Percentiles rank a stretch among this genome's conserved stretches.
Evolutionary conservation across 2,888 invertebrate genomes (phyloP).

Genomic region (Drosophila atripex): DNA sequence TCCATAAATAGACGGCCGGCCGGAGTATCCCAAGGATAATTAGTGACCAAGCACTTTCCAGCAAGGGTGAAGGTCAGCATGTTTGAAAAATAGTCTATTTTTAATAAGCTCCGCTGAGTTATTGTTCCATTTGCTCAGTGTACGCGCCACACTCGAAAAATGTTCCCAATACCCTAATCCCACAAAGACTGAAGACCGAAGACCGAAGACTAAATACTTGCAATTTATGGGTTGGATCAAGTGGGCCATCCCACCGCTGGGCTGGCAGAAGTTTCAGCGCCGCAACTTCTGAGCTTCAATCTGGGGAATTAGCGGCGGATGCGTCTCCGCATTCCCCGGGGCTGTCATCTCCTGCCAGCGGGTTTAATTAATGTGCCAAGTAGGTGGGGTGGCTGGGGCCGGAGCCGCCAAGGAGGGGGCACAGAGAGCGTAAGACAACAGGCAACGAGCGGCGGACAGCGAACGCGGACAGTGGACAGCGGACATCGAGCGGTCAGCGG

Average conservation of each 20-base stretch:
- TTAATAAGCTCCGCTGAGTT: not conserved
- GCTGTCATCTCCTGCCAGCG: constrained; percentile 27
- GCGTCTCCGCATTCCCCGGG: constrained; percentile 11
- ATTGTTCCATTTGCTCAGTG: not conserved
- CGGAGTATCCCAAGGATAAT: constrained; percentile 34
- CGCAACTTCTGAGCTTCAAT: constrained; percentile 41
- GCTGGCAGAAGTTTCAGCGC: constrained; percentile 23
- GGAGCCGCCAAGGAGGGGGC: constrained; percentile 22
- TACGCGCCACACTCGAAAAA: constrained; percentile 11
- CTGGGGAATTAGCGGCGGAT: constrained; percentile 25
- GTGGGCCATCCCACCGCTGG: constrained; percentile 21
- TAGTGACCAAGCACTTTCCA: constrained; percentile 38
- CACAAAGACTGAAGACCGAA: not conserved
- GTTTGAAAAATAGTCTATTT: not conserved
- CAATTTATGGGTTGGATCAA: constrained; percentile 28
- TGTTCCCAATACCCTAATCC: constrained; percentile 30
- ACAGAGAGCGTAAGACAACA: constrained; percentile 38
- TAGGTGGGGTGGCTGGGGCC: not conserved
- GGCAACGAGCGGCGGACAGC: not conserved
- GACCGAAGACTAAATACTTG: constrained; percentile 2
- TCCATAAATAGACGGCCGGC: constrained; percentile 29
- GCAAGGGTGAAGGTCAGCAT: not conserved
- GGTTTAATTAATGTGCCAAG: constrained; percentile 64
- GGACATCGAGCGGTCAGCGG: constrained; percentile 31
- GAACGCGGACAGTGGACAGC: not conserved